phyloP scores from a whole-genome alignment of 1,140 invertebrate genomes.

The Diachasma alloeum region DNA sequence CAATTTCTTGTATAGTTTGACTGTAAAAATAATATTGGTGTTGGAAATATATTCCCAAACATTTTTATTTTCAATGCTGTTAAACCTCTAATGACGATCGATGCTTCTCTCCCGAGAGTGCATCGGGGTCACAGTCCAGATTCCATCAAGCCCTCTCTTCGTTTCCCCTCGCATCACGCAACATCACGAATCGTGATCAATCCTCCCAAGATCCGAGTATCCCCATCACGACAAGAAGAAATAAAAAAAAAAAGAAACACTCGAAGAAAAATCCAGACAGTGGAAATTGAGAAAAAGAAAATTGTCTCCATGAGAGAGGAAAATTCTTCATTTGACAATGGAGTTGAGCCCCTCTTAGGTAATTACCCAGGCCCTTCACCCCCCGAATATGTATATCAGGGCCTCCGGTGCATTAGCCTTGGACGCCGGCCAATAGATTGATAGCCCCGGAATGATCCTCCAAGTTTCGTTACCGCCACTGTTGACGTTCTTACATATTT shows the following conservation, averaged over 20 bases:
- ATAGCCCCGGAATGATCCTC: constrained; percentile 60
- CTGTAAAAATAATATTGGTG: too few relatives aligned
- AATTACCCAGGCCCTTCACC: constrained; percentile 34
- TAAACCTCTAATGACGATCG: background rate
- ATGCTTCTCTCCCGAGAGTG: background rate
- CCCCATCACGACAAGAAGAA: background rate
- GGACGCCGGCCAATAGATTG: constrained; percentile 62
- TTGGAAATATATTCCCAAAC: background rate
- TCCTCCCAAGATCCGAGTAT: background rate
- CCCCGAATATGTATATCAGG: constrained; percentile 57
- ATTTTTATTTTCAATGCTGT: background rate
- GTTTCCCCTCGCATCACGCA: background rate
- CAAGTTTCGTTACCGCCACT: constrained; percentile 48
- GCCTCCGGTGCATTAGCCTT: constrained; percentile 54
- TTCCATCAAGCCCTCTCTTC: background rate
- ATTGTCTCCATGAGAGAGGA: background rate
- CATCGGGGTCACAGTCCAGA: background rate
- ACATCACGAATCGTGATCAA: constrained; percentile 8
- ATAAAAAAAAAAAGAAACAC: background rate
- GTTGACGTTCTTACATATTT: constrained; percentile 5
- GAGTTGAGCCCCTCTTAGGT: constrained; percentile 32
- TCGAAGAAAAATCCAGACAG: background rate
- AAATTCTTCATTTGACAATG: background rate
- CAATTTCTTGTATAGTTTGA: too few relatives aligned
- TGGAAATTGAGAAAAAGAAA: background rate